Conservation (phyloP, 2,113 vertebrate genomes). For the Gambusia holbrooki region DNA sequence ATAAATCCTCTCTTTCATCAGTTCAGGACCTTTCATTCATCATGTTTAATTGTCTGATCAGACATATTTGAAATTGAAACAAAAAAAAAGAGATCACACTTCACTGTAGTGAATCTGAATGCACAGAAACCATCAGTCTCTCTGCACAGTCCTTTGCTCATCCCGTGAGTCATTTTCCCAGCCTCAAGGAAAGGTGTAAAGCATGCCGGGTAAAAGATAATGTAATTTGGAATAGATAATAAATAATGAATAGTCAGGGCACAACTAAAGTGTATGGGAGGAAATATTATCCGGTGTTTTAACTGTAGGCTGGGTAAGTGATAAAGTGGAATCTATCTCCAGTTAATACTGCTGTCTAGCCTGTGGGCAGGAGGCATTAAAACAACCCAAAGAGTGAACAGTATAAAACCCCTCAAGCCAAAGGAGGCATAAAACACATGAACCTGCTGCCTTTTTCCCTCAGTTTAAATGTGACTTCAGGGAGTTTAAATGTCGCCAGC, state of each 20-base stretch:
- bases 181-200: constrained; percentile 76
- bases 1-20: constrained; percentile 40
- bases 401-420: constrained; percentile 41
- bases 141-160: constrained; percentile 39
- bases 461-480: constrained; percentile 34
- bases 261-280: constrained; percentile 73
- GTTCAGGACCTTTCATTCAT: constrained; percentile 52
- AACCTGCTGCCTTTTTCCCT: constrained; percentile 18
- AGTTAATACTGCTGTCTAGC: constrained; percentile 71
- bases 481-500: constrained; percentile 17
- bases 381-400: constrained; percentile 40
- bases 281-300: constrained; percentile 81
- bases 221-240: constrained; percentile 80
- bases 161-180: constrained; percentile 65
- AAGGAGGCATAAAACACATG: constrained; percentile 21
- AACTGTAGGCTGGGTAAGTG: constrained; percentile 68
- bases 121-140: constrained; percentile 37
- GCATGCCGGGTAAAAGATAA: constrained; percentile 79
- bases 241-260: constrained; percentile 76
- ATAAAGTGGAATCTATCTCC: constrained; percentile 69
- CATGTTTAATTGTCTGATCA: constrained; percentile 61
- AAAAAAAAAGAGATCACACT: constrained; percentile 25
- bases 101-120: constrained; percentile 29
- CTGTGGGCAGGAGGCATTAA: constrained; percentile 62
- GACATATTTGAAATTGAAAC: constrained; percentile 43